Conservation (phyloP, 2,797 vertebrate genomes). For the Sebastes wilsoni region DNA sequence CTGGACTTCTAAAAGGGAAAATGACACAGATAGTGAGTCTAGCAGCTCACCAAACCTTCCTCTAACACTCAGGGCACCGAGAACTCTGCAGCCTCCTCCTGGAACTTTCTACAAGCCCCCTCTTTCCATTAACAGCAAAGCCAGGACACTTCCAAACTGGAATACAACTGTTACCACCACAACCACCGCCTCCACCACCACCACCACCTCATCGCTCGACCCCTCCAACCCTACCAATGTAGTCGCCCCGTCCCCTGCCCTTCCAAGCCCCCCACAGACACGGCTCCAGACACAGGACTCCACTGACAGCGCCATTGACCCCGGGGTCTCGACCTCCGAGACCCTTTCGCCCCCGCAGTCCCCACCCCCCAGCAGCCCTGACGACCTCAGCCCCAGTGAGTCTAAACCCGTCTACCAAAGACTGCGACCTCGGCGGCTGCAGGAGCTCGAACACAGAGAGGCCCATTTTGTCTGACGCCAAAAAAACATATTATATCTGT, state of each 20-base stretch:
- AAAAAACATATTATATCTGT: conserved; percentile 51
- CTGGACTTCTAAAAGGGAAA: conserved; percentile 80
- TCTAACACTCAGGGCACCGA: conserved; percentile 84
- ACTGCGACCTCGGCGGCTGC: conserved; percentile 87
- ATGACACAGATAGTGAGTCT: conserved; percentile 59
- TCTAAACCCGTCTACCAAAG: conserved; percentile 88
- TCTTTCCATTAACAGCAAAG: conserved; percentile 68
- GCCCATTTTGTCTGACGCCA: conserved; percentile 92
- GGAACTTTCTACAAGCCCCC: conserved; percentile 96
- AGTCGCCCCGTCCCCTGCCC: conserved; percentile 37
- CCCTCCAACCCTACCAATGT: conserved; percentile 7
- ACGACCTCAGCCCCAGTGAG: conserved; percentile 81
- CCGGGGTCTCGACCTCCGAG: conserved; percentile 52
- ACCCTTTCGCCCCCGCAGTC: conserved; percentile 72
- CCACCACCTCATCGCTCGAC: background rate
- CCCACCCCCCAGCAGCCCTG: conserved; percentile 78
- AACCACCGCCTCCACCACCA: conserved; percentile 2
- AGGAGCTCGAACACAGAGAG: conserved; percentile 92
- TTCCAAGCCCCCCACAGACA: conserved; percentile 35
- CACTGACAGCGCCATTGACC: conserved; percentile 64
- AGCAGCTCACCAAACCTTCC: conserved; percentile 64
- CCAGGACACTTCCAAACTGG: conserved; percentile 76
- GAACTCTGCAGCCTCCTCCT: conserved; percentile 92
- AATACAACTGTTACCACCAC: conserved; percentile 56
- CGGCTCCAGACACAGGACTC: conserved; percentile 74